Evolutionary conservation across 2,888 invertebrate genomes (phyloP), one percentile per base, ranked within the genome.

Genomic region (Drosophila greeni): DNA sequence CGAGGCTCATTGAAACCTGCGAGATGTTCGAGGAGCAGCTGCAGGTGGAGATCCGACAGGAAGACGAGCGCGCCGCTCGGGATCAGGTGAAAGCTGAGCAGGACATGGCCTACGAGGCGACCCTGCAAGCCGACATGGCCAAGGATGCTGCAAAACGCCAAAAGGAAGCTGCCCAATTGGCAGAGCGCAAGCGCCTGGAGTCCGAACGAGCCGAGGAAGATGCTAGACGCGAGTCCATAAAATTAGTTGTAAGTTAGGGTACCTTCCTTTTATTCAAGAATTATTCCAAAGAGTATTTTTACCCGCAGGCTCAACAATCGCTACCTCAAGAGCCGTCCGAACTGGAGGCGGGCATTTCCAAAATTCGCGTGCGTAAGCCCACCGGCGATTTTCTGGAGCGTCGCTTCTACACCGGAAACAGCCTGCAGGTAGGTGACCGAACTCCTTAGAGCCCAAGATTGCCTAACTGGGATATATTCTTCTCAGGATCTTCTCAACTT

Each of bases 21-120:
- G 97, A 97, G 85, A 92, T 96, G 82, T 98, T 94, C 89, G 90
- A 91, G 77, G 94, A 94, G 77, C 94, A 95, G 87, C 90, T 93
- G 59, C 91, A 91, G 61, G 92, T 92, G 70, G 97, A 97, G 89
- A 93, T 94, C 60, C 91, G 92, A 39, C 93, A 96, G 82, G 98
- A 98, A 90, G 92, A 95, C 65, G 97, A 97, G 88, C 90, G 98
- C 59, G 95, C 95, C 72, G 96, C 95, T 11, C 90, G 98, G 57
- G 97, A 97, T 89, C 91, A 92, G 79, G 96, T 98, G 55, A 97
- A 97, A 89, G 91, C 93, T 81, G 97, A 98, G 88, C 98, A 98
- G 90, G 97, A 98, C 90, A 93, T 93, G 88, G 98, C 98, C 0
- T 98, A 97, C 89, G 93, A 96, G 87, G 93, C 92, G 86, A 97